These are phyloP conservation scores for Labia minor DNA, from an alignment of 2,888 invertebrate genomes.

Conservation along the genomic window DNA sequence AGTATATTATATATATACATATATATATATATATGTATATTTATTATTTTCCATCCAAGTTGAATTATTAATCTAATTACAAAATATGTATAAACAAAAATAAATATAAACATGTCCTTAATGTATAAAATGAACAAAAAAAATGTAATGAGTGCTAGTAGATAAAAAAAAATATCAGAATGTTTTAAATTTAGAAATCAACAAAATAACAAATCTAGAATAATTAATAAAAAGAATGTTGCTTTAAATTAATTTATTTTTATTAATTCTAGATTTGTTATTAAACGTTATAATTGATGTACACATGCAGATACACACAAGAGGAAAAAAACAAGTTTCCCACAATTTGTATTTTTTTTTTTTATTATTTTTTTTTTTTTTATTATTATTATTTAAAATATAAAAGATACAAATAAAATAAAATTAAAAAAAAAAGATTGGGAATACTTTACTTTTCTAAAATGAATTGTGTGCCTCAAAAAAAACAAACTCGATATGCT, in stretches of 20 bases:
- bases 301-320: too few species aligned
- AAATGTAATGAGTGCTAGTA: neutral
- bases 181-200: neutral
- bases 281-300: too few species aligned
- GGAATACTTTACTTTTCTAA: neutral
- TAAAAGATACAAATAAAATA: neutral
- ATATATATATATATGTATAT: neutral
- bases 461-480: neutral
- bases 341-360: constrained; percentile 1
- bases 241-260: neutral
- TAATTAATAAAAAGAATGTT: neutral
- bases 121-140: neutral
- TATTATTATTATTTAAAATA: constrained; percentile 18
- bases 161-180: neutral
- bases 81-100: constrained; percentile 3
- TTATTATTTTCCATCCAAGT: neutral
- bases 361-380: constrained; percentile 17
- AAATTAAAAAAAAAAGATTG: neutral
- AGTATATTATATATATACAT: neutral
- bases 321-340: too few species aligned
- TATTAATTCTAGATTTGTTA: too few species aligned
- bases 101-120: constrained; percentile 14
- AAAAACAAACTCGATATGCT: neutral
- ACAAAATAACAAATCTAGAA: neutral
- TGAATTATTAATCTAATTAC: neutral